Base-by-base conservation (phyloP, 2,113 vertebrate species). In the Xiphophorus maculatus region DNA sequence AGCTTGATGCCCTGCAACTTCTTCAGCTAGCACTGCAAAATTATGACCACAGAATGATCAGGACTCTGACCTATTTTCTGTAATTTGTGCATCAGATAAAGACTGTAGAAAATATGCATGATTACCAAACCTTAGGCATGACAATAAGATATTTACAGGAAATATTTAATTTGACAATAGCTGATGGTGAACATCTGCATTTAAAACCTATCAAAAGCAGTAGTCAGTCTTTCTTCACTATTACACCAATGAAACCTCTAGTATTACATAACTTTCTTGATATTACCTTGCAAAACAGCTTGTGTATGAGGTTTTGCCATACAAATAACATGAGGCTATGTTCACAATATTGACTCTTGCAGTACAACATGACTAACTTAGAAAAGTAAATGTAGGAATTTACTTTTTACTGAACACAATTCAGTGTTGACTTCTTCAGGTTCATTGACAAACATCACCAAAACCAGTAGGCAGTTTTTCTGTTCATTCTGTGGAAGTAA, bases 41-140 rank as follows among this genome's bases (percentile, higher is more conserved):
- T 67, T 60, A 68, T 76, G 40, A 19, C 30, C 29, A 37, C 61
- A 76, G 61, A 65, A 64, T 27, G 29, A 58, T 37, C 32, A 15
- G 71, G 71, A 63, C 37, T 42, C 40, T 30, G 14, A 19, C 44
- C 17, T 11, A 5, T 11, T 58, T 58, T 58, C 51, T n/a, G 8
- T n/a, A 1, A n/a, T 58, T 58, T 69, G 15, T 28, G 61, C 8
- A 32, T 32, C 11, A 63, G 14, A 48, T 48, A 5, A 15, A 1
- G 27, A 42, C 8, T 48, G n/a, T 11, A 35, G 29, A 76, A 71
- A 71, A 2, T 15, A 27, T 40, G 33, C 27, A 62, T 30, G 32
- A 67, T 12, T n/a, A 63, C 69, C 25, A 1, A 64, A 51, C 65
- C 51, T 28, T 32, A 44, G n/a, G 32, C 2, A 37, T 15, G 30